phyloP scores from a whole-genome alignment of 1,140 invertebrate species.

The Drosophila auraria region DNA sequence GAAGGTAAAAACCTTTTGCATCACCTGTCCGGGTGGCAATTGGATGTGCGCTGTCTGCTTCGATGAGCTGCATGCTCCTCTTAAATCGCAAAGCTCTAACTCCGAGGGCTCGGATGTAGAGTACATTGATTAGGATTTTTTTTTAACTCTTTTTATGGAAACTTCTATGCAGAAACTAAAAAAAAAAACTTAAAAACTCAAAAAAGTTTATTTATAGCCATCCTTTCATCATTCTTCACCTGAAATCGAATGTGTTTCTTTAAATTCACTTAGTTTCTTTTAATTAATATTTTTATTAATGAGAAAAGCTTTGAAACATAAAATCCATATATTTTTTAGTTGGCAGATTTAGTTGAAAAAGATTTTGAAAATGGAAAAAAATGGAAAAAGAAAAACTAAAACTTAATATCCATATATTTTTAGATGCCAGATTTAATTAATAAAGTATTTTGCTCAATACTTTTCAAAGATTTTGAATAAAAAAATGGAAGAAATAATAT shows the following conservation, averaged over 20 bases:
- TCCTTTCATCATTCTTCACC: no score
- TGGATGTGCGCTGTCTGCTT: conserved; percentile 23
- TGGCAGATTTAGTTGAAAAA: not conserved
- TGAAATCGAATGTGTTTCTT: not conserved
- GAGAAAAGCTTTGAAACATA: not conserved
- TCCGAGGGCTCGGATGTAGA: not conserved
- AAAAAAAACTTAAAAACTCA: no score
- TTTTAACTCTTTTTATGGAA: not conserved
- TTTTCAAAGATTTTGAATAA: not conserved
- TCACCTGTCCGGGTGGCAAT: conserved; percentile 4
- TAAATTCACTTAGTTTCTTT: not conserved
- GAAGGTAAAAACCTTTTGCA: conserved; percentile 8
- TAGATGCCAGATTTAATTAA: no score
- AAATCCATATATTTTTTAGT: not conserved
- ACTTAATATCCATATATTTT: no score
- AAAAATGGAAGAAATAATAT: not conserved
- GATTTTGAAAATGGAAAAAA: no score
- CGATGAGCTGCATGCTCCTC: conserved; percentile 1
- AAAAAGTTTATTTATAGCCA: no score
- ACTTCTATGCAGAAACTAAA: no score
- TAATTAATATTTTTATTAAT: not conserved
- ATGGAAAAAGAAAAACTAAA: no score
- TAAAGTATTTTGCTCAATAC: not conserved
- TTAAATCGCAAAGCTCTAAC: not conserved
- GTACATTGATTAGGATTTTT: not conserved